These are phyloP conservation scores for Turritopsis dohrnii DNA, from an alignment of 30 jellyfish, hydroid and myxozoan species.

Conservation along the genomic window DNA sequence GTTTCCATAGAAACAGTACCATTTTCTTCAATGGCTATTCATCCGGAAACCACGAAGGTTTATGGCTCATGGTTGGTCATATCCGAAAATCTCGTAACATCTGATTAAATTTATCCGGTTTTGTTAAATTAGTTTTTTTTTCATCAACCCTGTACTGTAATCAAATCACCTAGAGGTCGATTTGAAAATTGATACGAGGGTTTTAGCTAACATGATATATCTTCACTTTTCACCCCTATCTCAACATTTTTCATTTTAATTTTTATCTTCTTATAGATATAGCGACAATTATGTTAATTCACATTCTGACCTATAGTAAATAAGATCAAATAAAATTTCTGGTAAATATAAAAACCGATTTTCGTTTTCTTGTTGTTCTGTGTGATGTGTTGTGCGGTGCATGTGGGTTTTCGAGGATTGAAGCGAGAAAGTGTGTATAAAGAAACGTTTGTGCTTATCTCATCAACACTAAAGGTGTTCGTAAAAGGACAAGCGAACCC, in stretches of 20 bases:
- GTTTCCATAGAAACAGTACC: not conserved
- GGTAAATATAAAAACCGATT: not conserved
- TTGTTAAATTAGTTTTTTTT: too few relatives aligned
- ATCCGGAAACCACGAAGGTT: not conserved
- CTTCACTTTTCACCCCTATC: not conserved
- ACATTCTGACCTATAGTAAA: not conserved
- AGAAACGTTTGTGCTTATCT: not conserved
- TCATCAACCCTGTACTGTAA: not conserved
- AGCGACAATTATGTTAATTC: not conserved
- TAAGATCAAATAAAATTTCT: not conserved
- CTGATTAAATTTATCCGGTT: not conserved
- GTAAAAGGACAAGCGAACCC: not conserved
- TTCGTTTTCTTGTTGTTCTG: not conserved
- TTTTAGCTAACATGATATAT: not conserved
- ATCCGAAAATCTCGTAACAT: not conserved
- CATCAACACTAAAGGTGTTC: not conserved
- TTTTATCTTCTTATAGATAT: too few relatives aligned
- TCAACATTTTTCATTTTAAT: not conserved
- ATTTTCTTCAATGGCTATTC: not conserved
- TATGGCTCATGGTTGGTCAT: not conserved
- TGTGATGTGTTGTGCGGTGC: not conserved
- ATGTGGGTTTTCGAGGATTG: not conserved
- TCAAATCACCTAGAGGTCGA: not conserved
- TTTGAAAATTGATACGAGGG: not conserved
- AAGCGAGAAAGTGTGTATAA: not conserved